These are phyloP conservation scores for Synanthedon andrenaeformis DNA, from an alignment of 2,888 invertebrate species.

Conservation along the genomic window DNA sequence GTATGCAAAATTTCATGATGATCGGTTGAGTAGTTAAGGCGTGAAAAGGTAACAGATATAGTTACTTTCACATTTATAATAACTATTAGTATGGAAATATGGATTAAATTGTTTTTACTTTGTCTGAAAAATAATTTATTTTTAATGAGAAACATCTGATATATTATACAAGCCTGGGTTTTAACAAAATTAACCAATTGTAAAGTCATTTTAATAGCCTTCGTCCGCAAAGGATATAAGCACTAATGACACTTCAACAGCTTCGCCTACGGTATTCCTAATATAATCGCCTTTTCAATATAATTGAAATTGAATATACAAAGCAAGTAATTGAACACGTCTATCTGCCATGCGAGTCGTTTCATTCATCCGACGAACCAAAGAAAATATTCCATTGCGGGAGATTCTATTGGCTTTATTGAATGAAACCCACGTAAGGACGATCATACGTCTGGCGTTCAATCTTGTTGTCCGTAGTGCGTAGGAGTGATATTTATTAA, in stretches of 20 bases:
- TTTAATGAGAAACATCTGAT: too few relatives aligned
- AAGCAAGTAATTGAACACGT: not conserved
- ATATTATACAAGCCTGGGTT: too few relatives aligned
- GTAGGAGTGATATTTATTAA: not conserved
- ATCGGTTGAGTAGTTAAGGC: too few relatives aligned
- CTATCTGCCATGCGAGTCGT: not conserved
- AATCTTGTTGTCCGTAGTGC: slow-evolving; percentile 1
- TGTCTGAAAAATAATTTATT: too few relatives aligned
- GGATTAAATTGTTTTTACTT: too few relatives aligned
- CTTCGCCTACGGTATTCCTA: not conserved
- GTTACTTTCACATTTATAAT: too few relatives aligned
- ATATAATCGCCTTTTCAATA: not conserved
- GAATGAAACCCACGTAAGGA: slow-evolving; percentile 19
- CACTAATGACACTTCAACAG: not conserved
- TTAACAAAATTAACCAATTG: too few relatives aligned
- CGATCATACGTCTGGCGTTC: slow-evolving; percentile 2
- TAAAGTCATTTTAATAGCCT: too few relatives aligned
- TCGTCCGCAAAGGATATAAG: too few relatives aligned
- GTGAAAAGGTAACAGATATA: too few relatives aligned
- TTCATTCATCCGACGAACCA: not conserved
- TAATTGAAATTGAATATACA: not conserved
- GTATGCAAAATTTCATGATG: too few relatives aligned
- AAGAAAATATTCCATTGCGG: not conserved
- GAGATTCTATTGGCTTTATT: slow-evolving; percentile 17
- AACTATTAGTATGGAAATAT: too few relatives aligned